A percentile compares a stretch with the other conserved stretches of the same genome.
Conservation (phyloP, 2,888 invertebrate species). For the Chrysina gloriosa region DNA sequence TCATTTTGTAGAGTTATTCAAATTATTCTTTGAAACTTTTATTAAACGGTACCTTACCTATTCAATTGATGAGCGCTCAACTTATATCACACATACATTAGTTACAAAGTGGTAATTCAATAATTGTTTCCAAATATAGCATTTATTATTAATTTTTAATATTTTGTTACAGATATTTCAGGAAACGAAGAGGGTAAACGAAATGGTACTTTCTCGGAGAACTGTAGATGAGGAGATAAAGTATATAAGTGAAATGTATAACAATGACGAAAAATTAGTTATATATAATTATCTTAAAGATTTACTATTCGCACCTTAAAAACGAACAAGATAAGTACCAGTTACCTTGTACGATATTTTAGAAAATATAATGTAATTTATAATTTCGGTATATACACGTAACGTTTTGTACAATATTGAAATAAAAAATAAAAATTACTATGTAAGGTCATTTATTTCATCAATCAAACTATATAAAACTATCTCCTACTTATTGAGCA, state of each 20-base stretch:
- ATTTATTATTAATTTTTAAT: background rate
- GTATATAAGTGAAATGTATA: constrained; percentile 14
- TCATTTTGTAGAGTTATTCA: too few species aligned
- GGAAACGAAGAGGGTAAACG: background rate
- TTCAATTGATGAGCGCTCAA: too few species aligned
- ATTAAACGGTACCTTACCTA: too few species aligned
- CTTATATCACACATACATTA: too few species aligned
- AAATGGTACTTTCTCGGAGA: background rate
- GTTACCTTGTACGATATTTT: too few species aligned
- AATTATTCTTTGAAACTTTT: too few species aligned
- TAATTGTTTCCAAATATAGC: too few species aligned
- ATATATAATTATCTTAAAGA: constrained; percentile 7
- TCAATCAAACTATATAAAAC: constrained; percentile 34
- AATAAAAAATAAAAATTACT: background rate
- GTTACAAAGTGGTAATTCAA: too few species aligned
- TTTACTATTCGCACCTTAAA: background rate
- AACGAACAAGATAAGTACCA: background rate
- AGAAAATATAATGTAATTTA: too few species aligned
- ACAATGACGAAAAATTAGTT: background rate
- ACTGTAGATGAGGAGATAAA: background rate
- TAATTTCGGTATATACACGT: too few species aligned
- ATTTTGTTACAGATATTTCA: background rate
- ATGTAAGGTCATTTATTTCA: constrained; percentile 30
- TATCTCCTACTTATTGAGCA: constrained; percentile 41
- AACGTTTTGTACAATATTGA: background rate